Conservation (phyloP, 2,888 invertebrate species). For the Amphipoea oculea region DNA sequence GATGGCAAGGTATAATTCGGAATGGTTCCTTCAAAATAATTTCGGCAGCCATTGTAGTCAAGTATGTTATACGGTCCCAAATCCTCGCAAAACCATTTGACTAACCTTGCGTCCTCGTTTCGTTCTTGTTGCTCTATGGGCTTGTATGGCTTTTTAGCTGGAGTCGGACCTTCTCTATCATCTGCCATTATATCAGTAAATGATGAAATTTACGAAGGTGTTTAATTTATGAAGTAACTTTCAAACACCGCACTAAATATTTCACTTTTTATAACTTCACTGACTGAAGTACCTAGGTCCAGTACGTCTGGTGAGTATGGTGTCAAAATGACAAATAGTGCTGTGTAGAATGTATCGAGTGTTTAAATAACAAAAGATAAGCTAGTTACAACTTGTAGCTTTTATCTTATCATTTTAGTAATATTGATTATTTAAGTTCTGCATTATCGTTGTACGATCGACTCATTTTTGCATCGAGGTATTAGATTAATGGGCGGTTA, state of each 20-base stretch:
- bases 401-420: background rate
- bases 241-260: conserved; percentile 2
- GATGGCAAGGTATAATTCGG: conserved; percentile 21
- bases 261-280: conserved; percentile 9
- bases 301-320: background rate
- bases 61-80: conserved; percentile 7
- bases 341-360: background rate
- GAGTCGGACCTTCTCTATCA: background rate
- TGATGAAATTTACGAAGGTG: background rate
- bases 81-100: conserved; percentile 24
- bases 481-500: background rate
- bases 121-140: background rate
- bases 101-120: conserved; percentile 1
- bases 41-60: conserved; percentile 3
- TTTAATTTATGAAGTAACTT: background rate
- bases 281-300: background rate
- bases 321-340: background rate
- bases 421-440: background rate
- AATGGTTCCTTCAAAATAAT: conserved; percentile 4
- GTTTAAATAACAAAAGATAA: background rate
- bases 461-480: background rate
- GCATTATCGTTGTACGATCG: background rate
- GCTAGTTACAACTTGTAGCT: background rate
- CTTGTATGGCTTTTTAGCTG: background rate
- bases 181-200: conserved; percentile 4